Evolutionary conservation across 2,113 vertebrate species (phyloP).

Genomic region (Sorex araneus): DNA sequence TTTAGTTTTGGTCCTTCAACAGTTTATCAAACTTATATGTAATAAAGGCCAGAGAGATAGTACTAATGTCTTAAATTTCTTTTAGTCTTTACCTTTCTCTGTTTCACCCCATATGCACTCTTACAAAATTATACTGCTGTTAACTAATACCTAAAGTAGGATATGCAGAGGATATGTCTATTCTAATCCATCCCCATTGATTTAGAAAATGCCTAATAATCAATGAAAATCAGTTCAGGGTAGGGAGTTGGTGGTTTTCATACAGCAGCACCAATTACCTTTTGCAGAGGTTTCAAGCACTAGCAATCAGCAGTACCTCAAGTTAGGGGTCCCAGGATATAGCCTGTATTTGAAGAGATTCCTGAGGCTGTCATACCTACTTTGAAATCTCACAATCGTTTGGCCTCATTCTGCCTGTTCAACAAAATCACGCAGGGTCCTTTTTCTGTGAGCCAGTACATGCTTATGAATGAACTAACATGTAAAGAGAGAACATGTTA

Average conservation of each 20-base stretch:
- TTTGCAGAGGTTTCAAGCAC: background rate
- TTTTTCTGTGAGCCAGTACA: no score
- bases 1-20: background rate
- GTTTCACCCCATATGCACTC: no score
- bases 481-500: background rate
- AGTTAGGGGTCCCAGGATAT: accelerated
- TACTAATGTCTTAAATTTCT: no score
- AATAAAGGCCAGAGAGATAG: no score
- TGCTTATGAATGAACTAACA: background rate
- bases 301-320: background rate
- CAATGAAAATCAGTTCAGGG: no score
- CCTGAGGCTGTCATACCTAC: background rate
- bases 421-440: background rate
- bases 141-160: background rate
- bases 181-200: background rate
- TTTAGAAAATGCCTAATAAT: background rate
- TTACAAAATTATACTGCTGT: no score
- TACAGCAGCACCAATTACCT: background rate
- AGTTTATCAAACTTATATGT: background rate
- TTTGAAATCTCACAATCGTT: no score
- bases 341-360: no score
- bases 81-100: no score
- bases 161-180: no score
- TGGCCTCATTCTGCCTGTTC: background rate
- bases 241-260: no score